These are phyloP conservation scores for Clinocottus analis DNA, from an alignment of 2,113 vertebrate genomes.

Conservation along the genomic window DNA sequence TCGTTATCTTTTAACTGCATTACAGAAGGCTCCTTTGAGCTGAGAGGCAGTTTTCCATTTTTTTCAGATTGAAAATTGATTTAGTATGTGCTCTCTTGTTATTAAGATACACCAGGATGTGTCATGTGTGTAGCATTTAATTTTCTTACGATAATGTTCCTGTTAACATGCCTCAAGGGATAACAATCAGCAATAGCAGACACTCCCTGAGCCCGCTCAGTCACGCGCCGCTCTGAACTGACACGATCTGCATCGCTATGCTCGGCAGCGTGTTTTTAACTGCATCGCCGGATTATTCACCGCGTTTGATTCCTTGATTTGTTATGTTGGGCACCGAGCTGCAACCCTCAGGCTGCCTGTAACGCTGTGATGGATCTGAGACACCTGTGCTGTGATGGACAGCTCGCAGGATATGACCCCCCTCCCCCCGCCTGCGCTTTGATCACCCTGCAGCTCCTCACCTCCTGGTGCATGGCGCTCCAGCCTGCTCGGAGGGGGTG, in stretches of 20 bases:
- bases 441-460: slow-evolving; percentile 33
- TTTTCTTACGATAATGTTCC: neutral
- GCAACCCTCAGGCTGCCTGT: slow-evolving; percentile 42
- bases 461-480: slow-evolving; percentile 28
- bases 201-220: neutral
- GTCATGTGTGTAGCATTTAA: neutral
- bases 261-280: neutral
- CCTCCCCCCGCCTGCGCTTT: slow-evolving; percentile 15
- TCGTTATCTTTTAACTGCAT: neutral
- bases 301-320: slow-evolving; percentile 54
- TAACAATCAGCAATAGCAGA: neutral
- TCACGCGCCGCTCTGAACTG: neutral
- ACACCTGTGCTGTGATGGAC: slow-evolving; percentile 63
- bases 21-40: neutral
- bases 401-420: slow-evolving; percentile 30
- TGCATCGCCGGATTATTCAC: slow-evolving; percentile 34
- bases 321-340: slow-evolving; percentile 40
- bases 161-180: neutral
- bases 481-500: neutral
- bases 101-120: neutral
- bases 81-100: neutral
- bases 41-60: neutral
- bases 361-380: slow-evolving; percentile 54
- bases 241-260: slow-evolving; percentile 12
- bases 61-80: neutral